These are phyloP conservation scores for Drepana falcataria DNA, from an alignment of 2,888 invertebrate genomes.

Conservation along the genomic window DNA sequence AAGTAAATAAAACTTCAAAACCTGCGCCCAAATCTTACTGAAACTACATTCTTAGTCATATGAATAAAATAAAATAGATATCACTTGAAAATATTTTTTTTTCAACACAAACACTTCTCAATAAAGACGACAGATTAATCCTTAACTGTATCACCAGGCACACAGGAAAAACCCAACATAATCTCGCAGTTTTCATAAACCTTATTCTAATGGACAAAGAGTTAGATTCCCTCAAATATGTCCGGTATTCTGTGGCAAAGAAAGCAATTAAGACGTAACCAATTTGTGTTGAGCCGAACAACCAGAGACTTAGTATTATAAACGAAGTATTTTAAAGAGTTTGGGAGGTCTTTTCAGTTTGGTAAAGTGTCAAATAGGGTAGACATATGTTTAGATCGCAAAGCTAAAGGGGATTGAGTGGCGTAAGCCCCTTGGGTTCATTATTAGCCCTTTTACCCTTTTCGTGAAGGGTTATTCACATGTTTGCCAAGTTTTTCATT, in stretches of 20 bases:
- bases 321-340: slow-evolving; percentile 9
- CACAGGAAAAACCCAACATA: slow-evolving; percentile 12
- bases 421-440: slow-evolving; percentile 69
- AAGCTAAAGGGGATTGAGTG: slow-evolving; percentile 64
- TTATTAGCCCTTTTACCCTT: slow-evolving; percentile 62
- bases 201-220: slow-evolving; percentile 8
- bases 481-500: slow-evolving; percentile 55
- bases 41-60: no score
- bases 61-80: no score
- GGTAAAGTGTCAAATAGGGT: slow-evolving; percentile 34
- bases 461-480: slow-evolving; percentile 40
- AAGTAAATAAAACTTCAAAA: no score
- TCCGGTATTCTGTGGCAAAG: slow-evolving; percentile 34
- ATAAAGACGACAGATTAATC: slow-evolving; percentile 46
- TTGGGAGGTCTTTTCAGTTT: slow-evolving; percentile 21
- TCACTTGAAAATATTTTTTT: background rate
- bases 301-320: background rate
- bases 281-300: slow-evolving; percentile 33
- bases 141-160: slow-evolving; percentile 41
- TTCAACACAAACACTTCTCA: slow-evolving; percentile 12
- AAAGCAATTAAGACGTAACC: slow-evolving; percentile 59
- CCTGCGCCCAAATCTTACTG: no score
- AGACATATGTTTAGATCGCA: slow-evolving; percentile 68
- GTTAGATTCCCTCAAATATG: slow-evolving; percentile 6
- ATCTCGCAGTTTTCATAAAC: slow-evolving; percentile 1